Base-by-base conservation (phyloP, 2,797 vertebrate genomes). In the Coccyzus lansbergi region DNA sequence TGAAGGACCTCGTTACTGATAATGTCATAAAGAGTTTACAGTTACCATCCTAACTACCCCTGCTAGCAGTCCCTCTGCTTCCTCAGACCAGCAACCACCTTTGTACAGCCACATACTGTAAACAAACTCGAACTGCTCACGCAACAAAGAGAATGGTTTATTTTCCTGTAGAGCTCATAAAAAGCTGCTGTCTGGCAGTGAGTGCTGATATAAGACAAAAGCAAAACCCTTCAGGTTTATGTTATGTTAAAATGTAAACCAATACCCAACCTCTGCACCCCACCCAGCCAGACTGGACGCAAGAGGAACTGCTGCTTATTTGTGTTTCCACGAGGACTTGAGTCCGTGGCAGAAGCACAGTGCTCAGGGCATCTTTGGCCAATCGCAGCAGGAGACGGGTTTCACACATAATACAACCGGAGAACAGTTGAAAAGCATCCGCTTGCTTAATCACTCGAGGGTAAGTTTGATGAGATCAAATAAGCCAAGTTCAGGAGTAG, bases 391-490 rank as follows among this genome's bases (percentile, higher is more conserved):
- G 2, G 46, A 92, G 84, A 93, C 87, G 79, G 26, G 48, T 81
- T 87, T 85, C 89, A 78, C 79, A 94, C 88, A 89, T 83, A 88
- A 89, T 44, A 71, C 64, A 86, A 85, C 42, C 40, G 38, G 18
- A 83, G 29, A 88, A 59, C 3, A 38, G 65, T 86, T 83, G 69
- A 93, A 91, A 92, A 92, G 62, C 72, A 82, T 62, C 64, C 52
- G 49, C 78, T 95, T 77, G 71, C 82, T 88, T 86, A 62, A 94
- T 83, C 82, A 85, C 86, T 95, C 31, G 70, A 94, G 60, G 83
- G n/a, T 33, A 83, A 65, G 22, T 36, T 87, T 59, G 76, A 78
- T 71, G 85, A 94, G 84, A 94, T 94, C 92, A 92, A 95, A 92
- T 70, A 83, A 85, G 77, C 79, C 83, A 93, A 92, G 72, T 72